Evolutionary conservation across 1,140 invertebrate genomes (phyloP), one percentile per base, ranked within the genome.

Genomic region (Tribolium madens): DNA sequence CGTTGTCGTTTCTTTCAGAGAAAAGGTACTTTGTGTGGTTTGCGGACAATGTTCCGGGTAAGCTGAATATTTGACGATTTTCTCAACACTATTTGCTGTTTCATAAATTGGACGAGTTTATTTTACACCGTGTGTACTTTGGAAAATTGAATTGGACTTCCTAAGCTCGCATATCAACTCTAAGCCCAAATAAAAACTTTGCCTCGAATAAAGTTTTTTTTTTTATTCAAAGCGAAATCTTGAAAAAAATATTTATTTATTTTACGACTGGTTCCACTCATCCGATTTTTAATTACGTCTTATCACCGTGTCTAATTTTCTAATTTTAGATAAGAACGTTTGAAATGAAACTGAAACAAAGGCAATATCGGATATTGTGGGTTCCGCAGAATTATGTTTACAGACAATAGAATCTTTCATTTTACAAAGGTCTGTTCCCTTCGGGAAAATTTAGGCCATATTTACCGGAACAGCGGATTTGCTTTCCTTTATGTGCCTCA

Each of bases 101-200:
- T 52, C 47, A 15, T 52, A 71, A 73, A 73, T 50, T 31, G 47
- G 21, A 52, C 47, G 47, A 12, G 42, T 73, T 52, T 73, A 31
- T 52, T 73, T 73, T 73, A 73, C 50, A 73, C 70, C 17, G 21
- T 73, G 70, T 73, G 70, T 73, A 73, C 70, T 73, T 73, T 73
- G 47, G 70, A 73, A 73, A 73, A 73, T 73, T 73, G 70, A 53
- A 73, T 73, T 53, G 26, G 18, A 73, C 50, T 47, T 17, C 18
- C 18, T 17, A 15, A 17, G 53, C 31, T 18, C 53, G 18, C 53
- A 18, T 26, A 26, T 12, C 31, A 18, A 26, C 53, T 60, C 18
- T 26, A 18, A 53, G 50, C 31, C 18, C 31, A 60, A 18, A 18
- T 26, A 26, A 26, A 69, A 33, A 42, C 42, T 31, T 69, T 36